A percentile compares a stretch with the other conserved stretches of the same genome.
Conservation (phyloP, 2,113 vertebrate species). For the Otis tarda region DNA sequence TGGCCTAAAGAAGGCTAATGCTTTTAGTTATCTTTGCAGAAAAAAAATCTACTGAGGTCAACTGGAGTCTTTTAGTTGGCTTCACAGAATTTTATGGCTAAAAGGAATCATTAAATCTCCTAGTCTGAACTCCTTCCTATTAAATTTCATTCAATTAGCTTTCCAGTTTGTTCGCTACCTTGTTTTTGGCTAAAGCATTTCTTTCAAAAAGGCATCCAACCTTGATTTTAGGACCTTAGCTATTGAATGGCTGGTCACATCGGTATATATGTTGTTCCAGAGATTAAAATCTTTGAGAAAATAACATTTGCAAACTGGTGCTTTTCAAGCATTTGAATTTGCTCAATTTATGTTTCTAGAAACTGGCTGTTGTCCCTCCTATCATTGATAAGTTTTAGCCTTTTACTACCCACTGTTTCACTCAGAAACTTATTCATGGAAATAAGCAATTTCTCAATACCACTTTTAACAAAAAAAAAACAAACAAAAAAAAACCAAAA, state of each 20-base stretch:
- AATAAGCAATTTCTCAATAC: neutral
- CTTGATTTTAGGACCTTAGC: neutral
- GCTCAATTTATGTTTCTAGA: neutral
- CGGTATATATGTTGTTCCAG: neutral
- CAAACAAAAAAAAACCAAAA: neutral
- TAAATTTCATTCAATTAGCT: neutral
- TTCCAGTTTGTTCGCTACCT: neutral
- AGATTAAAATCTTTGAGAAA: neutral
- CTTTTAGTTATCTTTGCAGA: conserved; percentile 4
- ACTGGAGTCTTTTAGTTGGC: neutral
- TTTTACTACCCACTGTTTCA: neutral
- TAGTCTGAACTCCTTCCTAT: neutral
- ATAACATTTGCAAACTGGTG: neutral
- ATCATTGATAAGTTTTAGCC: neutral
- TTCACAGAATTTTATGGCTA: conserved; percentile 1
- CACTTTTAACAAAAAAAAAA: neutral
- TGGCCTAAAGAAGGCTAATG: conserved; percentile 1
- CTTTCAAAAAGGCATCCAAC: neutral
- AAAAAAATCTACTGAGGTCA: neutral
- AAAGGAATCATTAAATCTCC: conserved; percentile 18
- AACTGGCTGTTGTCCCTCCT: neutral
- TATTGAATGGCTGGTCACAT: neutral
- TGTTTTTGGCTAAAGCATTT: neutral
- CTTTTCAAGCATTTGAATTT: neutral
- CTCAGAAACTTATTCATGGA: neutral